phyloP scores from a whole-genome alignment of 2,113 vertebrate genomes.

The Macaca nemestrina region DNA sequence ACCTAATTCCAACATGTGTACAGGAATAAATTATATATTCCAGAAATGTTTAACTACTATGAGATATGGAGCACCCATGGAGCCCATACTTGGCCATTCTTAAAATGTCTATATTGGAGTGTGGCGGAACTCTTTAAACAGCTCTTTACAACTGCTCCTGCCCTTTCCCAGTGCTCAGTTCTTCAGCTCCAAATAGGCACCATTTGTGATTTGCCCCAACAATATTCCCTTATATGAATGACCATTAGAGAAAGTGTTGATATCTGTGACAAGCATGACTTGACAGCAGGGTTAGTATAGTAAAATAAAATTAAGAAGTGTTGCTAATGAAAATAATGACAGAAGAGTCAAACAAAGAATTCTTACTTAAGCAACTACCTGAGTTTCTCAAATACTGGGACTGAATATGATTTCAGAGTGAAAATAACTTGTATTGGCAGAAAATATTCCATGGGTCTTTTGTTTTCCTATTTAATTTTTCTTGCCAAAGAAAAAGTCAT shows the following conservation, averaged over 20 bases:
- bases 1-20: background rate
- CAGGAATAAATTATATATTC: accelerated
- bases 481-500: background rate
- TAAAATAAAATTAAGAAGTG: background rate
- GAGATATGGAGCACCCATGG: too few relatives aligned
- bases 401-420: background rate
- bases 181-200: background rate
- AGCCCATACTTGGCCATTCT: background rate
- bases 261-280: background rate
- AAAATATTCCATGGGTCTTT: background rate
- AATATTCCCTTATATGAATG: background rate
- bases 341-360: background rate
- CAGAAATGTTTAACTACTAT: background rate
- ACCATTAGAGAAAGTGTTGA: background rate
- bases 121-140: background rate
- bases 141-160: background rate
- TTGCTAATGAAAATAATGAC: background rate
- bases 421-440: background rate
- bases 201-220: background rate
- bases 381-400: background rate
- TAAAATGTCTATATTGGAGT: background rate
- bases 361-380: background rate
- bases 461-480: background rate
- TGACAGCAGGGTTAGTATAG: background rate
- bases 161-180: background rate